Percentiles rank a stretch among this genome's conserved stretches.
phyloP scores from a whole-genome alignment of 2,888 invertebrate species.

The Rhorus exstirpatorius region DNA sequence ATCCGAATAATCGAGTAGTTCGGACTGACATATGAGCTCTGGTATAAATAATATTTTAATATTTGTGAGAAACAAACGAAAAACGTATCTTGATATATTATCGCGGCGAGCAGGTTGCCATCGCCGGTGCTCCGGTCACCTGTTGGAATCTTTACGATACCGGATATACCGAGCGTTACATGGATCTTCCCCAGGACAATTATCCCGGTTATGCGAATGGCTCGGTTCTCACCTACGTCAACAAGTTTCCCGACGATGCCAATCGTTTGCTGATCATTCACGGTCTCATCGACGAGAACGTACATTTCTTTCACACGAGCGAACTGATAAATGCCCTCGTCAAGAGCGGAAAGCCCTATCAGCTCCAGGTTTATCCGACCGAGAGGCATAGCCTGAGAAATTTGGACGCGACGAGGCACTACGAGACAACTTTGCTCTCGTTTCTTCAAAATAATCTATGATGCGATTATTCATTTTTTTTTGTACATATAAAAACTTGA shows the following conservation, averaged over 20 bases:
- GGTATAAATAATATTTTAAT: too few species aligned
- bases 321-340: slow-evolving; percentile 96
- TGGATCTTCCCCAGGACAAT: slow-evolving; percentile 94
- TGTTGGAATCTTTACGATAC: slow-evolving; percentile 99
- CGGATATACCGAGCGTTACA: slow-evolving; percentile 99
- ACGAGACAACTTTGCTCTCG: slow-evolving; percentile 97
- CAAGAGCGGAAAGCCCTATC: slow-evolving; percentile 98
- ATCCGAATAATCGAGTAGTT: too few species aligned
- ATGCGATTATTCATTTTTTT: slow-evolving; percentile 81
- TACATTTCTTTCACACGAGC: slow-evolving; percentile 98
- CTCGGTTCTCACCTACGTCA: slow-evolving; percentile 94
- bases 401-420: slow-evolving; percentile 97
- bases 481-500: slow-evolving; percentile 63
- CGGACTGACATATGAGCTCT: too few species aligned
- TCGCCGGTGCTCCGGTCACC: slow-evolving; percentile 99
- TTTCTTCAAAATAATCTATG: slow-evolving; percentile 94
- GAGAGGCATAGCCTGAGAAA: slow-evolving; percentile 98
- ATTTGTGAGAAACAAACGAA: too few species aligned
- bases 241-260: slow-evolving; percentile 96
- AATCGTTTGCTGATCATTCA: slow-evolving; percentile 97
- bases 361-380: slow-evolving; percentile 97
- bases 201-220: slow-evolving; percentile 93
- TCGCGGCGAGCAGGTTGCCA: slow-evolving; percentile 88
- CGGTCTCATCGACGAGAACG: slow-evolving; percentile 99
- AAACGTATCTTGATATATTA: too few species aligned